phyloP scores from a whole-genome alignment of 2,797 vertebrate genomes.

The Pipistrellus pygmaeus region DNA sequence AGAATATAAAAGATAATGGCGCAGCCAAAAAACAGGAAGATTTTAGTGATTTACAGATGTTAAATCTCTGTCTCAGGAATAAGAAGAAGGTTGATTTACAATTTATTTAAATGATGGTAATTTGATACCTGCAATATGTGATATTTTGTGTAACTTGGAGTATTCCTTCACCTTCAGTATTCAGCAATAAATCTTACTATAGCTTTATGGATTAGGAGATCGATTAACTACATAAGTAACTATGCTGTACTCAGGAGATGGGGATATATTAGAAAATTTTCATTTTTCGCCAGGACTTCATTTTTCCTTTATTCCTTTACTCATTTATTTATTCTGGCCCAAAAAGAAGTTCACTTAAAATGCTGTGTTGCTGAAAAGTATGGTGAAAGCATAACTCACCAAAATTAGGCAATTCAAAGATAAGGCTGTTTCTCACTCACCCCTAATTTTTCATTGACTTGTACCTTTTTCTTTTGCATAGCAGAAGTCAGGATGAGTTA shows the following conservation, averaged over 20 bases:
- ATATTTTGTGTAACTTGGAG: conserved; percentile 49
- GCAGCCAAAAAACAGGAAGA: background rate
- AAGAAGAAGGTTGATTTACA: conserved; percentile 49
- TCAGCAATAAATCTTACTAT: conserved; percentile 62
- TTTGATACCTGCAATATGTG: conserved; percentile 50
- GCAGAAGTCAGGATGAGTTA: conserved; percentile 22
- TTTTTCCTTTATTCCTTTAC: conserved; percentile 46
- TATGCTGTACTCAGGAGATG: background rate
- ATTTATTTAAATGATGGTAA: conserved; percentile 64
- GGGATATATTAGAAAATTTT: conserved; percentile 47
- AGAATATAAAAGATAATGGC: conserved; percentile 52
- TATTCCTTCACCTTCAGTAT: conserved; percentile 66
- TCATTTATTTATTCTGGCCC: conserved; percentile 57
- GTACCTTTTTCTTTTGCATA: conserved; percentile 10
- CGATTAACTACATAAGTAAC: background rate
- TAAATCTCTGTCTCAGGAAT: background rate
- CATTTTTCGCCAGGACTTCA: conserved; percentile 44
- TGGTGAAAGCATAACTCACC: conserved; percentile 57
- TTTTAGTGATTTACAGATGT: background rate
- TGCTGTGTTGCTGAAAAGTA: conserved; percentile 33
- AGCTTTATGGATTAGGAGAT: conserved; percentile 41
- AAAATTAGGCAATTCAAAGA: conserved; percentile 69
- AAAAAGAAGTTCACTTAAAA: conserved; percentile 60
- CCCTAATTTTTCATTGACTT: conserved; percentile 61
- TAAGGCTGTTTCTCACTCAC: background rate